These are phyloP conservation scores for Raphicerus campestris DNA, from an alignment of 2,113 vertebrate species.

Conservation along the genomic window DNA sequence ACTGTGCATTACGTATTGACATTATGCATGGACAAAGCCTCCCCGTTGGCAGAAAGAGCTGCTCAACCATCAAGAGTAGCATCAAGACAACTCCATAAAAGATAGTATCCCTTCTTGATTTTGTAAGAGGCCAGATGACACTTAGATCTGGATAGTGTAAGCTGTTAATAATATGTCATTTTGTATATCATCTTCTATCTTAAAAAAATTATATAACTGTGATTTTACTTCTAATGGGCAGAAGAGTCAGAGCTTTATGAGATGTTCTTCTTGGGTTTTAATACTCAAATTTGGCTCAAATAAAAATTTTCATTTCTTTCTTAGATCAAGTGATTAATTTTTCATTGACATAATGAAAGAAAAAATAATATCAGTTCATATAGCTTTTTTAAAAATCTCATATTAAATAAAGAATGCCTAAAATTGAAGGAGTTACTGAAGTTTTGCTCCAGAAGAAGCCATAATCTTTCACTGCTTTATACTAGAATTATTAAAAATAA, in stretches of 20 bases:
- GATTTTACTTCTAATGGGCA: neutral
- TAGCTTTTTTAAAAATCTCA: neutral
- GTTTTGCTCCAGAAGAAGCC: neutral
- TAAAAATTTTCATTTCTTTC: neutral
- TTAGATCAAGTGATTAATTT: neutral
- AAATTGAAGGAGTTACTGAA: neutral
- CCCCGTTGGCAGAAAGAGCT: neutral
- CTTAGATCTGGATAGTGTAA: neutral
- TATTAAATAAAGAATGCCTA: neutral
- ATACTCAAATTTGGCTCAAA: neutral
- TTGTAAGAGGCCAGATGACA: neutral
- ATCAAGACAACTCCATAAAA: neutral
- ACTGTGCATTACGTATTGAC: neutral
- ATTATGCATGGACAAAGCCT: neutral
- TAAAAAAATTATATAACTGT: neutral
- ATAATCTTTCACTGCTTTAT: neutral
- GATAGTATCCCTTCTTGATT: neutral
- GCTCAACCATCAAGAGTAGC: neutral
- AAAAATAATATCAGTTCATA: neutral
- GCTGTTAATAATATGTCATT: neutral
- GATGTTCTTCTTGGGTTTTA: neutral
- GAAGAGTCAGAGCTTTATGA: neutral
- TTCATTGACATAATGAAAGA: neutral
- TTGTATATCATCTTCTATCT: neutral
- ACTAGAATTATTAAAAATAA: neutral